phyloP scores from a whole-genome alignment of 2,888 invertebrate species.

The Eupithecia centaureata region DNA sequence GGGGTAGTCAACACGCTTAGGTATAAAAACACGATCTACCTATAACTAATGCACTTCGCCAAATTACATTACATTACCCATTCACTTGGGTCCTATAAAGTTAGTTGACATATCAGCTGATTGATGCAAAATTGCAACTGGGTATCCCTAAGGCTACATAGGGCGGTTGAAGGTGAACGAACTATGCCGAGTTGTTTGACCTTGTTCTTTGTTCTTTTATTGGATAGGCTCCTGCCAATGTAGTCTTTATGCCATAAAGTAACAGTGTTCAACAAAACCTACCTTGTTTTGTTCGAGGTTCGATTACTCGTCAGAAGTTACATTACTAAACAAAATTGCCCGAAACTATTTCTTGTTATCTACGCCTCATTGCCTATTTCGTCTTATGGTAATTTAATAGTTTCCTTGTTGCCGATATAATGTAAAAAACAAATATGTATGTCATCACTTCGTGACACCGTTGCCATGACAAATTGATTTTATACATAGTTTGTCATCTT shows the following conservation, averaged over 20 bases:
- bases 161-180: not conserved
- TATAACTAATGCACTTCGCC: not conserved
- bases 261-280: not conserved
- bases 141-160: not conserved
- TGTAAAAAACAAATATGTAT: not conserved
- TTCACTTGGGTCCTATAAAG: not conserved
- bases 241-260: not conserved
- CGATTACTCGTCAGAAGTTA: not conserved
- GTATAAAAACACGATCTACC: not conserved
- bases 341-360: not conserved
- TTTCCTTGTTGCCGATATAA: not conserved
- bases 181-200: not conserved
- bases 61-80: not conserved
- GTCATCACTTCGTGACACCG: not conserved
- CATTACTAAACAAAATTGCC: not conserved
- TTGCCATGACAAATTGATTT: not conserved
- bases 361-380: not conserved
- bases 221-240: not conserved
- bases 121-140: conserved; percentile 8
- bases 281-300: not conserved
- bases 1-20: not conserved
- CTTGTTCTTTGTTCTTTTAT: not conserved
- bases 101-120: conserved; percentile 2
- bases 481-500: not conserved
- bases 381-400: not conserved